These are phyloP conservation scores for Linyphia triangularis DNA, from an alignment of 2,888 invertebrate genomes.

Conservation along the genomic window DNA sequence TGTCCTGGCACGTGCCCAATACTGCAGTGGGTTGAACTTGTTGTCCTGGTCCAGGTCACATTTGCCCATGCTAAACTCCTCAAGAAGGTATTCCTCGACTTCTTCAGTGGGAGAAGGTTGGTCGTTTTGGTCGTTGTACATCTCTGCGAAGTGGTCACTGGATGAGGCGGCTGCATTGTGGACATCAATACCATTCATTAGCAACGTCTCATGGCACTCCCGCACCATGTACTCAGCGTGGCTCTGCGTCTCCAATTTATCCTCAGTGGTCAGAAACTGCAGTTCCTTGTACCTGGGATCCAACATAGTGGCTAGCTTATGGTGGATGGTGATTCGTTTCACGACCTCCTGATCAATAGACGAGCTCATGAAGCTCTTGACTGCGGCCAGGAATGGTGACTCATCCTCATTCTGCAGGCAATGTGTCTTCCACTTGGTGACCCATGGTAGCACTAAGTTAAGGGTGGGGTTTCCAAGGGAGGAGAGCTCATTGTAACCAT, in stretches of 20 bases:
- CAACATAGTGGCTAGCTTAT: slow-evolving; percentile 65
- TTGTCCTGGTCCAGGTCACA: slow-evolving; percentile 62
- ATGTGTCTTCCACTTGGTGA: slow-evolving; percentile 69
- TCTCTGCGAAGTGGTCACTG: slow-evolving; percentile 40
- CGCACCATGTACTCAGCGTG: slow-evolving; percentile 56
- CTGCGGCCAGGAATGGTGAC: slow-evolving; percentile 59
- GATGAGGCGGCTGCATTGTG: slow-evolving; percentile 8
- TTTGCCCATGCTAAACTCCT: slow-evolving; percentile 64
- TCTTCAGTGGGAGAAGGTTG: slow-evolving; percentile 31
- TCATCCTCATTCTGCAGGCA: slow-evolving; percentile 67
- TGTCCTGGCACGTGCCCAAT: slow-evolving; percentile 62
- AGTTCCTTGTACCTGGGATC: slow-evolving; percentile 69
- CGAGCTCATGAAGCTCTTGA: slow-evolving; percentile 67
- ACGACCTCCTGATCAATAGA: slow-evolving; percentile 69
- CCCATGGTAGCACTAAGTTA: slow-evolving; percentile 69
- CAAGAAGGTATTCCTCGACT: slow-evolving; percentile 67
- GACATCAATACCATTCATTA: slow-evolving; percentile 56
- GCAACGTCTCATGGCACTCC: slow-evolving; percentile 59
- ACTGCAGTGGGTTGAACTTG: slow-evolving; percentile 71
- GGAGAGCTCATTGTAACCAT: slow-evolving; percentile 64
- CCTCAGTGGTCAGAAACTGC: slow-evolving; percentile 58
- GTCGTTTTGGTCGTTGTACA: slow-evolving; percentile 48
- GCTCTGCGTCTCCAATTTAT: slow-evolving; percentile 39
- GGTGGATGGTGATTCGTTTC: slow-evolving; percentile 65
- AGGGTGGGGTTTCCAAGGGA: slow-evolving; percentile 62